phyloP scores from a whole-genome alignment of 2,113 vertebrate genomes.

The Leptobrachium leishanense region DNA sequence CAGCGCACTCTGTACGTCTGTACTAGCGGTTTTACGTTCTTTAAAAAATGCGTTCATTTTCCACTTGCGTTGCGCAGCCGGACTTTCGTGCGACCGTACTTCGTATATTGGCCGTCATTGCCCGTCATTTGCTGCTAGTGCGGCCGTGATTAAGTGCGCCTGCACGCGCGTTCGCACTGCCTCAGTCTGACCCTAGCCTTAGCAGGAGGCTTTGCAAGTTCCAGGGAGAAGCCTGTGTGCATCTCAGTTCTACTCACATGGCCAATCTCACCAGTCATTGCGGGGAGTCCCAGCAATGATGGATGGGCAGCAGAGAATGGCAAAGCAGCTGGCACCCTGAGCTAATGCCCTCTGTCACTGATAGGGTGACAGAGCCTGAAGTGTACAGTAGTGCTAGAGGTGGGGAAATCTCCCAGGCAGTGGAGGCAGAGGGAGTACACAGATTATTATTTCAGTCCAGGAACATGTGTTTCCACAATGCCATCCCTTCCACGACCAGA shows the following conservation, averaged over 20 bases:
- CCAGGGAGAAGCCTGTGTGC: not conserved
- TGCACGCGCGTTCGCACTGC: too few relatives aligned
- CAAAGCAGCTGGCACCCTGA: not conserved
- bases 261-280: not conserved
- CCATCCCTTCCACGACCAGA: too few relatives aligned
- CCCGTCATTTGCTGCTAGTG: too few relatives aligned
- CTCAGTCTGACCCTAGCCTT: too few relatives aligned
- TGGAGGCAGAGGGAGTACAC: constrained; percentile 8
- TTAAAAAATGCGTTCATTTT: too few relatives aligned
- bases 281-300: not conserved
- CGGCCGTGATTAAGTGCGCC: too few relatives aligned
- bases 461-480: too few relatives aligned
- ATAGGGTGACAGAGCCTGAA: not conserved
- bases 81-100: too few relatives aligned
- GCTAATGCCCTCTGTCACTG: not conserved
- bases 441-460: not conserved
- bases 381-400: not conserved
- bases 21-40: too few relatives aligned
- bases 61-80: too few relatives aligned
- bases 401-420: constrained; percentile 23
- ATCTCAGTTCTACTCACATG: not conserved
- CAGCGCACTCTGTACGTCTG: too few relatives aligned
- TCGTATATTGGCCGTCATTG: too few relatives aligned
- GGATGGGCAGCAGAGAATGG: not conserved
- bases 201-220: not conserved